These are phyloP conservation scores for Ctenoplectra terminalis DNA, from an alignment of 1,140 invertebrate species.

Conservation along the genomic window DNA sequence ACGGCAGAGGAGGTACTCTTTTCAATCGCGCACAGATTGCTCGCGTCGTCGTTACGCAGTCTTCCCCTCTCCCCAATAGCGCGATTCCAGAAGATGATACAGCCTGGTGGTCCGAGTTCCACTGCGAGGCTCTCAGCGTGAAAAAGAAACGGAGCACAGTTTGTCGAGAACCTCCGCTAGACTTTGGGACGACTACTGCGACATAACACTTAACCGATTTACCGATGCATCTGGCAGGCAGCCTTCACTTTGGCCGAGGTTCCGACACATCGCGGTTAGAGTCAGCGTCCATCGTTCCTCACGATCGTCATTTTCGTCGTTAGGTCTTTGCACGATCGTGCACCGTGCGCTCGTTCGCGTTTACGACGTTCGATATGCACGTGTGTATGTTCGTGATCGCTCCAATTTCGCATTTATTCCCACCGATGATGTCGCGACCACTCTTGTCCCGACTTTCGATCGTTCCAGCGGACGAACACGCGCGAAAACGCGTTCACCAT, in stretches of 20 bases:
- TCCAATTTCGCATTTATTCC: neutral
- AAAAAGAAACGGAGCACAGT: constrained; percentile 3
- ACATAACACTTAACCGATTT: constrained; percentile 36
- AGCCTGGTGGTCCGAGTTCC: neutral
- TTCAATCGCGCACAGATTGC: constrained; percentile 7
- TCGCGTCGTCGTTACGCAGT: constrained; percentile 32
- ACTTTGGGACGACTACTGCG: constrained; percentile 66
- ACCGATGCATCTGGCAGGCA: constrained; percentile 42
- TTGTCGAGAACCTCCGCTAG: constrained; percentile 80
- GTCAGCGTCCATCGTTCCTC: constrained; percentile 49
- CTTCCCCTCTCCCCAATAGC: constrained; percentile 31
- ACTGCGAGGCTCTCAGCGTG: neutral
- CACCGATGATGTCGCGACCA: constrained; percentile 30
- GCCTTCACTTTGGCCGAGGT: constrained; percentile 78
- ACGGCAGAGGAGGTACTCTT: no score
- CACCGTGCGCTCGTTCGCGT: neutral
- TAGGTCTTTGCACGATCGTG: neutral
- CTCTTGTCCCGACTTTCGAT: constrained; percentile 18
- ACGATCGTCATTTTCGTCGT: constrained; percentile 38
- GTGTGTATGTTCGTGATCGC: constrained; percentile 2
- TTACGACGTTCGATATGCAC: neutral
- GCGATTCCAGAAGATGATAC: constrained; percentile 3
- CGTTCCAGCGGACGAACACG: neutral
- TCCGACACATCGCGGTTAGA: constrained; percentile 66
- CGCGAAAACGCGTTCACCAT: neutral